Evolutionary conservation across 2,888 invertebrate genomes (phyloP).

Genomic region (Rhamnusium bicolor): DNA sequence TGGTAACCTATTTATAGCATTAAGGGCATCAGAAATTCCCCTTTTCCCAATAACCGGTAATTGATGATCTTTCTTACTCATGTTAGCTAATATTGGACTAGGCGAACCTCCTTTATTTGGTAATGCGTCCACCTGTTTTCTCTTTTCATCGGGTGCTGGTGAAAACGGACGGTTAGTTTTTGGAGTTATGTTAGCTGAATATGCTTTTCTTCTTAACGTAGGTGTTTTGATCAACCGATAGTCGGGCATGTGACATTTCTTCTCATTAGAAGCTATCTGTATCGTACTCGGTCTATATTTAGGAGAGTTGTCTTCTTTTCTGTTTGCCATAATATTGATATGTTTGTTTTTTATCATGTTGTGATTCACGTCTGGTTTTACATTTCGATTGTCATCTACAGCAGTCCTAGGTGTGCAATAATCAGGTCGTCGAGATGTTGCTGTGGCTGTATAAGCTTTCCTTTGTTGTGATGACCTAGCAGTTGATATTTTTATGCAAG

Average conservation of each 20-base stretch:
- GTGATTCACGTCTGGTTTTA: neutral
- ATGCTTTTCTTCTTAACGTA: slow-evolving; percentile 52
- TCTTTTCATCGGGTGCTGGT: neutral
- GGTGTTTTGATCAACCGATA: slow-evolving; percentile 52
- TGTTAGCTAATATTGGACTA: neutral
- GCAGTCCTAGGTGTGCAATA: neutral
- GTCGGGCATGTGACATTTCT: slow-evolving; percentile 36
- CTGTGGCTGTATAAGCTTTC: slow-evolving; percentile 8
- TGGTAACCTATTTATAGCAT: neutral
- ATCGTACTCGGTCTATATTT: slow-evolving; percentile 40
- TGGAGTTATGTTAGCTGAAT: slow-evolving; percentile 53
- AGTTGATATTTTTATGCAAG: slow-evolving; percentile 38
- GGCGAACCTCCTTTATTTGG: neutral
- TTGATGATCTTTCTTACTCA: neutral
- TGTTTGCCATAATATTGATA: neutral
- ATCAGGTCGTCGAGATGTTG: neutral
- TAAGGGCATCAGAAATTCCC: neutral
- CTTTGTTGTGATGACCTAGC: slow-evolving; percentile 23
- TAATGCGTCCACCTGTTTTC: neutral
- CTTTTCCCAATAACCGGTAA: neutral
- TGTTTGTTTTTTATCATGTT: neutral
- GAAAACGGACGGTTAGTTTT: slow-evolving; percentile 37
- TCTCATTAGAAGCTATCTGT: slow-evolving; percentile 22
- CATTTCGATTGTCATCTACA: neutral
- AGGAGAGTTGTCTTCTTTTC: slow-evolving; percentile 14